Conservation (phyloP, 2,113 vertebrate species). For the Dasyurus viverrinus region DNA sequence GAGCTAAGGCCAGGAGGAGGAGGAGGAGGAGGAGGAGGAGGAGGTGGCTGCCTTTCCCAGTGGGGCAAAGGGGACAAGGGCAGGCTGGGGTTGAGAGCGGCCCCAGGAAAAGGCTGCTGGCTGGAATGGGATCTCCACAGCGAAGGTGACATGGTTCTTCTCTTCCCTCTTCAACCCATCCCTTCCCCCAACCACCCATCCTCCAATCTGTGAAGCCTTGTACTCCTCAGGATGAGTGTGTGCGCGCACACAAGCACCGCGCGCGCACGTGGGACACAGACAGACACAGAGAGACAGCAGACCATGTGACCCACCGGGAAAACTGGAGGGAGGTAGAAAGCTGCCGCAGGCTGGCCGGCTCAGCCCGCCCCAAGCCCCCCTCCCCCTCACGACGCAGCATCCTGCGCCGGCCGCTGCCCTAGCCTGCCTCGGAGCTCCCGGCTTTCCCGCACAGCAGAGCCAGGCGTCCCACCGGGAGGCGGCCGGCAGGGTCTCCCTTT, state of each 20-base stretch:
- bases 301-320: neutral
- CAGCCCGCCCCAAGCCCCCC: neutral
- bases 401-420: neutral
- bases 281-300: neutral
- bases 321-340: neutral
- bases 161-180: neutral
- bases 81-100: neutral
- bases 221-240: neutral
- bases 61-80: neutral
- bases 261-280: neutral
- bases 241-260: neutral
- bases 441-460: neutral
- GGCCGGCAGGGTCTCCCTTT: neutral
- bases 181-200: neutral
- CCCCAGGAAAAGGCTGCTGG: neutral
- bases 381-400: neutral
- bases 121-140: neutral
- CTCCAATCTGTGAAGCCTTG: neutral
- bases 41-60: neutral
- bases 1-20: neutral
- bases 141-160: neutral
- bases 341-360: neutral
- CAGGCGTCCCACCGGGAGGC: neutral
- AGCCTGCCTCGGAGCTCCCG: neutral
- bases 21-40: neutral